phyloP scores from a whole-genome alignment of 2,888 invertebrate genomes.

The Cantharis rufa region DNA sequence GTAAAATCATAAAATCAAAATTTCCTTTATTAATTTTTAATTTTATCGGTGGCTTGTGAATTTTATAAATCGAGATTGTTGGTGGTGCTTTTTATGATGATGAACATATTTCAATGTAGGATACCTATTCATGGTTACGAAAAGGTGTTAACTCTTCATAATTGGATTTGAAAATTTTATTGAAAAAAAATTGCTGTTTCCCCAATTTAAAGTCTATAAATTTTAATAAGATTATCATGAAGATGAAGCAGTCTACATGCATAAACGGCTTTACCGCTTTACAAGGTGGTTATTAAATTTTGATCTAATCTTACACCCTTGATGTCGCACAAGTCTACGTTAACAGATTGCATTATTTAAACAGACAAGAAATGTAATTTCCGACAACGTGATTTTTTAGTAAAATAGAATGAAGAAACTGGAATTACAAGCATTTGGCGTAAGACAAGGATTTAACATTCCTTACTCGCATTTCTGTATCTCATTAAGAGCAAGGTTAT shows the following conservation, averaged over 20 bases:
- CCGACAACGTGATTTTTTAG: slow-evolving; percentile 42
- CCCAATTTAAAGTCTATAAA: slow-evolving; percentile 31
- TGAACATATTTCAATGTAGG: background rate
- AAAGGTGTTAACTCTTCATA: background rate
- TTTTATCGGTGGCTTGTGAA: background rate
- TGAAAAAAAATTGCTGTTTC: slow-evolving; percentile 16
- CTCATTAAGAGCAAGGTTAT: slow-evolving; percentile 31
- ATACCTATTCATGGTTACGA: background rate
- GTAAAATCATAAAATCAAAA: background rate
- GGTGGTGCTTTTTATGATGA: background rate
- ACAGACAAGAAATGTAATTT: slow-evolving; percentile 47
- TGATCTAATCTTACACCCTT: slow-evolving; percentile 44
- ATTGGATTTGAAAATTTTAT: slow-evolving; percentile 14
- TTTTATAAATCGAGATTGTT: background rate
- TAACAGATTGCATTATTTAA: slow-evolving; percentile 46
- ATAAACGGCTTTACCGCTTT: slow-evolving; percentile 46
- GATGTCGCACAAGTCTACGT: slow-evolving; percentile 40
- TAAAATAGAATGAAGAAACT: slow-evolving; percentile 28
- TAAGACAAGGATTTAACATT: slow-evolving; percentile 34
- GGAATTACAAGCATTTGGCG: slow-evolving; percentile 32
- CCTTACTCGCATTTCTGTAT: slow-evolving; percentile 30
- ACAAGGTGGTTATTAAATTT: slow-evolving; percentile 48
- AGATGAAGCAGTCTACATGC: slow-evolving; percentile 48
- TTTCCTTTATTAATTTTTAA: background rate
- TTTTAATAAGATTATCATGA: slow-evolving; percentile 30